phyloP scores from a whole-genome alignment of 1,140 invertebrate species.

The Papilio helenus region DNA sequence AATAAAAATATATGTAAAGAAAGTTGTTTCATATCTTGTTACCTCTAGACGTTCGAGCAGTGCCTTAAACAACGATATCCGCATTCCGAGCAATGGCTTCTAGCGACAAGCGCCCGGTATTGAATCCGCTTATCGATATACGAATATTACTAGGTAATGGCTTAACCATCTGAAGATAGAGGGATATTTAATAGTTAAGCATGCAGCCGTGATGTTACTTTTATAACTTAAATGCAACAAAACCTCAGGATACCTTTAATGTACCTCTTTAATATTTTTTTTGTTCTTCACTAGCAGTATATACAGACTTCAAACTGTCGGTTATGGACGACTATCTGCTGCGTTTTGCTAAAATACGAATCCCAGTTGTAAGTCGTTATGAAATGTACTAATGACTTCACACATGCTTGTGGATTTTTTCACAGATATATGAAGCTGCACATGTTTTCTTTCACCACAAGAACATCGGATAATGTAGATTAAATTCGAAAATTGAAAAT shows the following conservation, averaged over 20 bases:
- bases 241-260: too few relatives aligned
- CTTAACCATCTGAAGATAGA: background rate
- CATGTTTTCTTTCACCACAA: too few relatives aligned
- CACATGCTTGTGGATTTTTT: too few relatives aligned
- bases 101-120: background rate
- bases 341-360: too few relatives aligned
- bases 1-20: conserved; percentile 5
- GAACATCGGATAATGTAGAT: too few relatives aligned
- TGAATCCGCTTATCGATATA: background rate
- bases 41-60: background rate
- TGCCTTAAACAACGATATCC: background rate
- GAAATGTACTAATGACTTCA: too few relatives aligned
- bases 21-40: background rate
- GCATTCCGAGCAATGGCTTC: background rate
- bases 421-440: too few relatives aligned
- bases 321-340: too few relatives aligned
- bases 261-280: background rate
- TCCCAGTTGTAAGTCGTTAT: too few relatives aligned
- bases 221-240: background rate
- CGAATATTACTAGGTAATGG: background rate
- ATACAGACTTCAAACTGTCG: background rate
- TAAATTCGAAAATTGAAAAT: too few relatives aligned
- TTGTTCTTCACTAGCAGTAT: background rate
- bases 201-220: background rate
- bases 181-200: background rate